Evolutionary conservation across 2,888 invertebrate species (phyloP).

Genomic region (Trissolcus japonicus): DNA sequence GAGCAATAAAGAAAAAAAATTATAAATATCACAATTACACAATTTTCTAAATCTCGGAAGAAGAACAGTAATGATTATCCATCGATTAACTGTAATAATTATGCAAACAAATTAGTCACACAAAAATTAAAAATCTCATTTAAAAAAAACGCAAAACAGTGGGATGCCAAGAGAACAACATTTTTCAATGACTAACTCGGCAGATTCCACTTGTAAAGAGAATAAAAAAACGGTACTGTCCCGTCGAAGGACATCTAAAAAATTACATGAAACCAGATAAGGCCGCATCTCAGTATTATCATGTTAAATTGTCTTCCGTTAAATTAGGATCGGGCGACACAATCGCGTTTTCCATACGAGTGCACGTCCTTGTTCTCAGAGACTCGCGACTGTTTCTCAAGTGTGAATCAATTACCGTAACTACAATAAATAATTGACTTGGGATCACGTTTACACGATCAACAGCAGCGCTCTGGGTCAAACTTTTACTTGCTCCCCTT

Average conservation of each 20-base stretch:
- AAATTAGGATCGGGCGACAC: constrained; percentile 22
- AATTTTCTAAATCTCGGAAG: no score
- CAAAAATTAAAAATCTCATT: no score
- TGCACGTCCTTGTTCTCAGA: constrained; percentile 29
- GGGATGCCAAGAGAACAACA: no score
- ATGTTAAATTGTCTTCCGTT: constrained; percentile 18
- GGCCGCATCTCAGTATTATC: not conserved
- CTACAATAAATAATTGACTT: constrained; percentile 12
- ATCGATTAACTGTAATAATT: no score
- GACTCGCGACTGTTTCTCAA: constrained; percentile 18
- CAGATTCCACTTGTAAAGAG: no score
- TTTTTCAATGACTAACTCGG: no score
- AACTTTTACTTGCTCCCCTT: constrained; percentile 7
- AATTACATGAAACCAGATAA: constrained; percentile 63
- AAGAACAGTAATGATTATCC: no score
- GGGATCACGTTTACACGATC: not conserved
- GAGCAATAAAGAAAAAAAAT: no score
- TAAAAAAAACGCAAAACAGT: no score
- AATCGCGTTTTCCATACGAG: constrained; percentile 19
- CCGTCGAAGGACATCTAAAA: constrained; percentile 65
- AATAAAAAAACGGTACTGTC: constrained; percentile 33
- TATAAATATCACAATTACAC: no score
- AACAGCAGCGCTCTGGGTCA: not conserved
- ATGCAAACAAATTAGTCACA: no score
- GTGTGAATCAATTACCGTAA: constrained; percentile 32